These are phyloP conservation scores for Ceratotherium simum DNA, from an alignment of 2,113 vertebrate species.

Conservation along the genomic window DNA sequence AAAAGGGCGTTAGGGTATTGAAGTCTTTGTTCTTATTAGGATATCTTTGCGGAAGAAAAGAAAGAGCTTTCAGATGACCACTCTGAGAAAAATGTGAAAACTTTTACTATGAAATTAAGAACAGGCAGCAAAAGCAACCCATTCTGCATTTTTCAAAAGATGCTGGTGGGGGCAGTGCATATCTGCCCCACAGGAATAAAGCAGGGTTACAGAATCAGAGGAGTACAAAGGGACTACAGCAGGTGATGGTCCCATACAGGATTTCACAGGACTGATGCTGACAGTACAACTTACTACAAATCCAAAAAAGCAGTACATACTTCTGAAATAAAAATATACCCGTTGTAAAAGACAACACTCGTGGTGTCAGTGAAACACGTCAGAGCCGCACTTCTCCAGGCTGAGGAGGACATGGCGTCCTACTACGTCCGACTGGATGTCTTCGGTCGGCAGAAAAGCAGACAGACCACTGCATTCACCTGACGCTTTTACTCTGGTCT, in stretches of 20 bases:
- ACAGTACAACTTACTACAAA: too few species aligned
- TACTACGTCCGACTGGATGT: too few species aligned
- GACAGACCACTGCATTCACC: too few species aligned
- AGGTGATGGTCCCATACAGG: neutral
- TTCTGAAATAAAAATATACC: neutral
- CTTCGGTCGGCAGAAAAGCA: neutral
- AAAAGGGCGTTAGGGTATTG: rapidly evolving
- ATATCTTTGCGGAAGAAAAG: neutral
- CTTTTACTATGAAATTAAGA: constrained; percentile 14
- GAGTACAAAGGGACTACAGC: neutral
- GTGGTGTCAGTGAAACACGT: neutral
- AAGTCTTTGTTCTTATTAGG: neutral
- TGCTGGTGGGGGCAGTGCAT: rapidly evolving
- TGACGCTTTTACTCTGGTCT: neutral
- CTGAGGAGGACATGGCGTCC: too few species aligned
- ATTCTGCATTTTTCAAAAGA: neutral
- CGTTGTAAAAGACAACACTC: rapidly evolving
- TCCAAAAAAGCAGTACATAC: neutral
- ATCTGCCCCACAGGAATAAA: too few species aligned
- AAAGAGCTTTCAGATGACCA: neutral
- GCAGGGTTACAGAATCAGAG: neutral
- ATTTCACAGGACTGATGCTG: neutral
- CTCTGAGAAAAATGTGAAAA: neutral
- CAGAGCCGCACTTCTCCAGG: too few species aligned
- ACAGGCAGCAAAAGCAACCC: neutral